phyloP scores from a whole-genome alignment of 2,888 invertebrate genomes.

The Caprella mutica region DNA sequence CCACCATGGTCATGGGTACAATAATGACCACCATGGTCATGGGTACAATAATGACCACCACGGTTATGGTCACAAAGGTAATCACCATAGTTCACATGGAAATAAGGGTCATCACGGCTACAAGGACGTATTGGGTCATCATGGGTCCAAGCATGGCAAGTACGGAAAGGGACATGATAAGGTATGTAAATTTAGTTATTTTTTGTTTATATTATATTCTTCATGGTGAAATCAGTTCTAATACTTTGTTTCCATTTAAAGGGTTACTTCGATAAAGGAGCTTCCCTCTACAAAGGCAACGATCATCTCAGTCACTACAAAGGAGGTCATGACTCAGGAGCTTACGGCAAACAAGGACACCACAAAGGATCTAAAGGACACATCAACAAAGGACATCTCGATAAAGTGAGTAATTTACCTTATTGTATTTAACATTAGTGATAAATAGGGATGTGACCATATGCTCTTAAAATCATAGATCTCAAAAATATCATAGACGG shows the following conservation, averaged over 20 bases:
- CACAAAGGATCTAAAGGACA: slow-evolving; percentile 52
- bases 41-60: slow-evolving; percentile 10
- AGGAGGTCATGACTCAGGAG: slow-evolving; percentile 26
- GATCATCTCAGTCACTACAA: slow-evolving; percentile 28
- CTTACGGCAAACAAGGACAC: slow-evolving; percentile 35
- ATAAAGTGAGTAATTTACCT: slow-evolving; percentile 47
- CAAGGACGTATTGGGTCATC: slow-evolving; percentile 45
- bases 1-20: neutral
- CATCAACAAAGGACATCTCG: slow-evolving; percentile 64
- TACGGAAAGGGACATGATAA: slow-evolving; percentile 55
- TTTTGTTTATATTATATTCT: neutral
- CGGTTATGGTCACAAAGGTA: slow-evolving; percentile 41
- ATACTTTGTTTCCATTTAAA: neutral
- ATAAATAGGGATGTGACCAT: too few species aligned
- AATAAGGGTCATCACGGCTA: slow-evolving; percentile 56
- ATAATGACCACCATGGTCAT: neutral
- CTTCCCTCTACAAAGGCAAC: slow-evolving; percentile 26
- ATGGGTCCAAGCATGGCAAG: slow-evolving; percentile 54
- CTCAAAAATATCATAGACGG: too few species aligned
- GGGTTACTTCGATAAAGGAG: slow-evolving; percentile 21
- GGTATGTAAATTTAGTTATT: slow-evolving; percentile 1
- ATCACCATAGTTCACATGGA: slow-evolving; percentile 38
- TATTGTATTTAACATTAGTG: too few species aligned
- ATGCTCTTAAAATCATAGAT: too few species aligned
- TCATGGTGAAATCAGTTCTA: neutral